Conservation (phyloP, 2,113 vertebrate species). For the Desmodus rotundus region DNA sequence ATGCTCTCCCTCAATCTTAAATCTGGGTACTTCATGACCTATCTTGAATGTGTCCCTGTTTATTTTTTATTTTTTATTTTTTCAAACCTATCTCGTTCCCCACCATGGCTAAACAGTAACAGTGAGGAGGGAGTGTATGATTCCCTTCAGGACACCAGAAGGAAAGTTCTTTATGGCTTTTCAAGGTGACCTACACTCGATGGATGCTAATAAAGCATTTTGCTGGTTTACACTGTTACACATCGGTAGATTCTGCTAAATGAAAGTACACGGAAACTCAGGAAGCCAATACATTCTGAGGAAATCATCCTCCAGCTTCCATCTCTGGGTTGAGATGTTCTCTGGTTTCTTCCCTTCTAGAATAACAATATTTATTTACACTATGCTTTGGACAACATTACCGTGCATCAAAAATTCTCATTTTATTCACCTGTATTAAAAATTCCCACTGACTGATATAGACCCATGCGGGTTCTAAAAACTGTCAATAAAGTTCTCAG, state of each 20-base stretch:
- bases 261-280: neutral
- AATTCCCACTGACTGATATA: neutral
- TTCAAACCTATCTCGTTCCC: neutral
- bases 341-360: neutral
- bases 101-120: neutral
- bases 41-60: neutral
- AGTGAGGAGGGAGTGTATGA: neutral
- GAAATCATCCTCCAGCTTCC: neutral
- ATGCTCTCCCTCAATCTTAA: neutral
- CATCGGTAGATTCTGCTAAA: neutral
- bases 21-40: neutral
- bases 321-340: neutral
- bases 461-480: slow-evolving; percentile 10
- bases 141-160: neutral
- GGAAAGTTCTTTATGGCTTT: neutral
- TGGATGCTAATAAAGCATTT: neutral
- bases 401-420: neutral
- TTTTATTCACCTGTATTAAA: slow-evolving; percentile 56
- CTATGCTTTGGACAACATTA: neutral
- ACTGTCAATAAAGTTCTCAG: slow-evolving; percentile 71
- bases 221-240: neutral
- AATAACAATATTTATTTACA: neutral
- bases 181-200: neutral
- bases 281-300: neutral
- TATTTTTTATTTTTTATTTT: neutral